Base-by-base conservation (phyloP, 2,888 invertebrate species). In the Tridacna crocea region DNA sequence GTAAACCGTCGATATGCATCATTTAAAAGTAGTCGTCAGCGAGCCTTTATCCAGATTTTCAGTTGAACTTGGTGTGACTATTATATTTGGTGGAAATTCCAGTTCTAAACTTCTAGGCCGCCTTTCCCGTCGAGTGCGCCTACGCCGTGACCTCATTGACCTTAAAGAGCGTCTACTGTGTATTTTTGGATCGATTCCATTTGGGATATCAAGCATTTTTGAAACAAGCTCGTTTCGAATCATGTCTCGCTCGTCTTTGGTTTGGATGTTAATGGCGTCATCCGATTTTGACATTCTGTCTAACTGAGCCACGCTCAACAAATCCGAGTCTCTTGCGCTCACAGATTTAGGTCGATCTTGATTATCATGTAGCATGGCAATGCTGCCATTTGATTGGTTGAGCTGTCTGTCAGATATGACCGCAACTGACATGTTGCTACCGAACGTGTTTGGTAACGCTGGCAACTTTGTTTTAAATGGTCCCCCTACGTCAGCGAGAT, bases 401-500 rank as follows among this genome's bases (percentile, higher is more conserved):
- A 79, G 17, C 61, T 83, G 83, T 73, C 81, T 66, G 12, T 48
- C 36, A 0, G 78, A 78, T 13, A 86, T n/a, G 0, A 72, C 85
- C 0, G 85, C 79, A 0, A 86, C 77, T 11, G 85, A 86, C 27
- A 86, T 63, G 22, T 79, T 73, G 27, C 74, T 79, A 8, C 72
- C 66, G 19, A 79, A 77, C n/a, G 72, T n/a, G 72, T 70, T 68
- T 36, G 66, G 24, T 22, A 51, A 24, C n/a, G 75, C 26, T 70
- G 72, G 27, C 72, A 77, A n/a, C 74, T 68, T n/a, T 58, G 60
- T 24, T n/a, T 58, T 12, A 70, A 63, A 48, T 72, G 75, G 48
- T 72, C 80, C 26, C 73, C 55, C n/a, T 74, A 75, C 46, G 47
- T 74, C 74, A 3, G 74, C 74, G 4, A 77, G 12, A 3, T 51